Evolutionary conservation across 2,888 invertebrate species (phyloP), one percentile per base, ranked within the genome.

Genomic region (Leucozona laternaria): DNA sequence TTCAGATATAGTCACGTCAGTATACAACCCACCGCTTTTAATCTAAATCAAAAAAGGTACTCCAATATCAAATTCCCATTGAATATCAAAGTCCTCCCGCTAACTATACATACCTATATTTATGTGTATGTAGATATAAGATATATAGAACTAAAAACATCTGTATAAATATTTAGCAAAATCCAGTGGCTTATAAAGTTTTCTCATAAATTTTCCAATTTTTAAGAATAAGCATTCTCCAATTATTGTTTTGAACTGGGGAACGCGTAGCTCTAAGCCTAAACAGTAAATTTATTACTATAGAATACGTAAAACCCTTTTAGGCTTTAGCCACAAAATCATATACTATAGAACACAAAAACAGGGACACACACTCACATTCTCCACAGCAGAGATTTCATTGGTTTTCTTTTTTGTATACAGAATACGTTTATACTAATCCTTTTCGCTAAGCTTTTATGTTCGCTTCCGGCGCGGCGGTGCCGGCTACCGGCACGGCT

Each of bases 231-330:
- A 73, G n/a, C 55, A 20, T 70, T 57, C 11, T 28, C 10, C 68
- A 58, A 31, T 45, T 53, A 50, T 22, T 15, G 25, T 22, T n/a
- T 45, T 15, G 25, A 13, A 34, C 20, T 6, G 25, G 43, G 28
- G 15, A 8, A n/a, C n/a, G n/a, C 15, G 10, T 20, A 45, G 10
- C 48, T 50, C 70, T 78, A 75, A 81, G 66, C 71, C 71, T 66
- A 50, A 71, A 78, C 53, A 71, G 82, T 82, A 71, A 86, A 86
- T 86, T 86, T 75, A 86, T 86, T 78, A 86, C 64, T 73, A 28
- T 28, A 37, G 20, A 28, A 45, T 45, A 48, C 45, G 25, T 57
- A 77, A 77, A 81, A 70, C 58, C 81, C 60, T 80, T 80, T 77
- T 68, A 77, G 77, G 66, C 72, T 22, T 15, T 31, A 48, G 31